Evolutionary conservation across 2,113 vertebrate genomes (phyloP).

Genomic region (Hemibagrus wyckioides): DNA sequence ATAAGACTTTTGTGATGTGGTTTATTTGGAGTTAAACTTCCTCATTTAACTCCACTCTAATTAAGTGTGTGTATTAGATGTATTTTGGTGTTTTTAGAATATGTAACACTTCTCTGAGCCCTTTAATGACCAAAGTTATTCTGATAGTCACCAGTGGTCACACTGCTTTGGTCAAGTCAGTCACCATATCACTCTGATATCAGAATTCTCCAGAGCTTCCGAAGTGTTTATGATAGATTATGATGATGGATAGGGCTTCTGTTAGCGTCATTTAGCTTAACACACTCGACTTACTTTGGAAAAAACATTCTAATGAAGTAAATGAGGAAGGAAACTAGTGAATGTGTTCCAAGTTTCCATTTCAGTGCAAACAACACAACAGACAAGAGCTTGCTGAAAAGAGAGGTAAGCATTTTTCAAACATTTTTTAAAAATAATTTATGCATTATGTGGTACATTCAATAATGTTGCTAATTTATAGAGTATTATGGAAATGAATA

Average conservation of each 20-base stretch:
- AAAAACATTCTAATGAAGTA: not conserved
- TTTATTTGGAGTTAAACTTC: not conserved
- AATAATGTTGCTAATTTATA: not conserved
- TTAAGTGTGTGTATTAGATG: not conserved
- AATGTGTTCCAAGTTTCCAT: not conserved
- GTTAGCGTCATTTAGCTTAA: not conserved
- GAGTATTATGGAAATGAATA: not conserved
- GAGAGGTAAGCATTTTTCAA: not conserved
- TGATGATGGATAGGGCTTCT: too few species aligned
- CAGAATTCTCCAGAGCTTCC: too few species aligned
- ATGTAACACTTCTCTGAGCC: not conserved
- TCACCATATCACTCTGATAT: too few species aligned
- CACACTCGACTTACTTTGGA: not conserved
- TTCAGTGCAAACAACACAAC: not conserved
- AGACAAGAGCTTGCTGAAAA: not conserved
- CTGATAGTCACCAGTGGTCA: too few species aligned
- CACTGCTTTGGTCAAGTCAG: too few species aligned
- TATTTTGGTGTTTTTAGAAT: not conserved
- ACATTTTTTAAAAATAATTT: not conserved
- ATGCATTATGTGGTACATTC: not conserved
- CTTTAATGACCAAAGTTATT: too few species aligned
- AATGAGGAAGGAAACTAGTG: constrained; percentile 30
- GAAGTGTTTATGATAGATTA: too few species aligned
- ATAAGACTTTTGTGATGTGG: not conserved
- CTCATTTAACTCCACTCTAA: not conserved